A percentile compares a stretch with the other conserved stretches of the same genome.
phyloP scores from a whole-genome alignment of 2,797 vertebrate genomes.

The Falco cherrug region DNA sequence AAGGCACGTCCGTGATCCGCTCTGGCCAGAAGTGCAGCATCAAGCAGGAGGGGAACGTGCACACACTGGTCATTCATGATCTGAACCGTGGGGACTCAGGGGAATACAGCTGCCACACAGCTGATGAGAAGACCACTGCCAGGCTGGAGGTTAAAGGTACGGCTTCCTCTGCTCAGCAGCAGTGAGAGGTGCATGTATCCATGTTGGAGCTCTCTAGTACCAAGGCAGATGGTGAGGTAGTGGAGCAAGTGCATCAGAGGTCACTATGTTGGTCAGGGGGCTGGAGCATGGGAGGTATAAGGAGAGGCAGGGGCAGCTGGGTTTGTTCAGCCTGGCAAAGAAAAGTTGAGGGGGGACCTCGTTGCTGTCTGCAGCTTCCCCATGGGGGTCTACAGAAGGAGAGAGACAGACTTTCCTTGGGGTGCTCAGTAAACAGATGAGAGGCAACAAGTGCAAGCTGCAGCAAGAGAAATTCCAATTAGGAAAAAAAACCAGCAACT shows the following conservation, averaged over 20 bases:
- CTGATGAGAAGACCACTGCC: slow-evolving; percentile 80
- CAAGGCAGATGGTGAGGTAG: no score
- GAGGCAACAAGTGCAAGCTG: not conserved
- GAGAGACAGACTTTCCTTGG: not conserved
- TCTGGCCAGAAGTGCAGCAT: slow-evolving; percentile 80
- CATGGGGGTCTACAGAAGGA: not conserved
- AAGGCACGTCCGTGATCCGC: slow-evolving; percentile 67
- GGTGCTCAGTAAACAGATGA: not conserved
- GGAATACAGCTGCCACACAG: slow-evolving; percentile 85
- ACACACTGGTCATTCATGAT: slow-evolving; percentile 83
- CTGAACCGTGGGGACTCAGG: slow-evolving; percentile 82
- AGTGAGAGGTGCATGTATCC: accelerated
- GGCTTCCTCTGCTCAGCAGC: not conserved
- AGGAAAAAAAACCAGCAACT: accelerated
- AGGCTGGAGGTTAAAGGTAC: slow-evolving; percentile 84
- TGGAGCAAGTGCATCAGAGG: not conserved
- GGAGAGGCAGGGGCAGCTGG: not conserved
- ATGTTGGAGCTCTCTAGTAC: not conserved
- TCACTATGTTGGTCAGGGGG: not conserved
- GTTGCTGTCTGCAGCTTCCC: not conserved
- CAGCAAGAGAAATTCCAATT: not conserved
- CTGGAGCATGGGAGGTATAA: accelerated
- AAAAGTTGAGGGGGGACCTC: not conserved
- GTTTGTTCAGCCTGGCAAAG: not conserved
- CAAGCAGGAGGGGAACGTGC: slow-evolving; percentile 81